These are phyloP conservation scores for Neoscelio sp. DNA, from an alignment of 2,888 invertebrate genomes.

Conservation along the genomic window DNA sequence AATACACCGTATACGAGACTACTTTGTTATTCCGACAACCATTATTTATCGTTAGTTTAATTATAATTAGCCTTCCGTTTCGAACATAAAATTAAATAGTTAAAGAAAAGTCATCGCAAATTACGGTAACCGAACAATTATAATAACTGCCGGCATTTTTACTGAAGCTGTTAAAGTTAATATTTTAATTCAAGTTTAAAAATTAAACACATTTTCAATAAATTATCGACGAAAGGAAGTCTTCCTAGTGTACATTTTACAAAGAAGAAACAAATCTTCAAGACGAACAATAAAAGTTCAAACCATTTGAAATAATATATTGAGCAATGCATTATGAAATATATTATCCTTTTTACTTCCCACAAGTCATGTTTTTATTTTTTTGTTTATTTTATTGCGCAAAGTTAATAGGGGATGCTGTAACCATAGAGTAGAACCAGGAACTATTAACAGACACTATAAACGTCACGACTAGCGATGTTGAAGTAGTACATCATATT, in stretches of 20 bases:
- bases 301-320: slow-evolving; percentile 52
- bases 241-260: too few species aligned
- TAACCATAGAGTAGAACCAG: slow-evolving; percentile 61
- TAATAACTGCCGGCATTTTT: too few species aligned
- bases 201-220: too few species aligned
- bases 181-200: too few species aligned
- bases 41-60: slow-evolving; percentile 19
- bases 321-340: slow-evolving; percentile 60
- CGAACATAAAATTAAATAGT: slow-evolving; percentile 15
- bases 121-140: slow-evolving; percentile 14
- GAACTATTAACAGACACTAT: slow-evolving; percentile 65
- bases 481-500: slow-evolving; percentile 46
- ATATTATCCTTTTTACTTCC: slow-evolving; percentile 51
- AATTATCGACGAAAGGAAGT: too few species aligned
- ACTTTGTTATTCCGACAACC: slow-evolving; percentile 19
- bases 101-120: slow-evolving; percentile 1
- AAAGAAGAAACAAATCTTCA: background rate
- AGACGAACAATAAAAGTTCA: slow-evolving; percentile 31
- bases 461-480: slow-evolving; percentile 59
- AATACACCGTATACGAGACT: too few species aligned
- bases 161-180: too few species aligned
- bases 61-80: slow-evolving; percentile 5
- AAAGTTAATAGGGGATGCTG: slow-evolving; percentile 66
- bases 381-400: slow-evolving; percentile 51
- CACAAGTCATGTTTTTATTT: slow-evolving; percentile 45